Conservation (phyloP, 2,113 vertebrate genomes). For the Archilochus colubris region DNA sequence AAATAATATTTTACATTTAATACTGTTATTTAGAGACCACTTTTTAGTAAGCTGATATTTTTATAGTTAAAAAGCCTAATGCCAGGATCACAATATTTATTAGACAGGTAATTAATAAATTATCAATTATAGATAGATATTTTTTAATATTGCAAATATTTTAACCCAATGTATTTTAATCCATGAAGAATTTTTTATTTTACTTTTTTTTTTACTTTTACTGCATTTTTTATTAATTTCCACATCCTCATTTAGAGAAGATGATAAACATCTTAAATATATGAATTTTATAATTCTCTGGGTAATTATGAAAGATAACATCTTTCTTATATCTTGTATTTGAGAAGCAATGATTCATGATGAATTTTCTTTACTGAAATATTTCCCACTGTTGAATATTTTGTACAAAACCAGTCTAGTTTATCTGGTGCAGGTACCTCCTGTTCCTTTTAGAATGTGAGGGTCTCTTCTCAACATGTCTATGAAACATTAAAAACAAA, state of each 20-base stretch:
- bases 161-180: not conserved
- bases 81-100: not conserved
- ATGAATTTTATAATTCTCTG: not conserved
- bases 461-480: not conserved
- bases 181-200: not conserved
- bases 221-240: not conserved
- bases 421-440: not conserved
- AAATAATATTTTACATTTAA: constrained; percentile 53
- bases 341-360: not conserved
- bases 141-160: not conserved
- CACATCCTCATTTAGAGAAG: not conserved
- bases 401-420: not conserved
- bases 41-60: constrained; percentile 4
- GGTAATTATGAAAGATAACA: not conserved
- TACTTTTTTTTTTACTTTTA: too few species aligned
- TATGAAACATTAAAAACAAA: not conserved
- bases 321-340: not conserved
- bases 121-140: not conserved
- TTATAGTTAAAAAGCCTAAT: not conserved
- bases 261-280: not conserved
- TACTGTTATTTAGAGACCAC: not conserved
- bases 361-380: not conserved
- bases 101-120: not conserved
- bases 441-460: not conserved
- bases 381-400: not conserved